Evolutionary conservation across 2,113 vertebrate genomes (phyloP).

Genomic region (Halcyon malimbica): DNA sequence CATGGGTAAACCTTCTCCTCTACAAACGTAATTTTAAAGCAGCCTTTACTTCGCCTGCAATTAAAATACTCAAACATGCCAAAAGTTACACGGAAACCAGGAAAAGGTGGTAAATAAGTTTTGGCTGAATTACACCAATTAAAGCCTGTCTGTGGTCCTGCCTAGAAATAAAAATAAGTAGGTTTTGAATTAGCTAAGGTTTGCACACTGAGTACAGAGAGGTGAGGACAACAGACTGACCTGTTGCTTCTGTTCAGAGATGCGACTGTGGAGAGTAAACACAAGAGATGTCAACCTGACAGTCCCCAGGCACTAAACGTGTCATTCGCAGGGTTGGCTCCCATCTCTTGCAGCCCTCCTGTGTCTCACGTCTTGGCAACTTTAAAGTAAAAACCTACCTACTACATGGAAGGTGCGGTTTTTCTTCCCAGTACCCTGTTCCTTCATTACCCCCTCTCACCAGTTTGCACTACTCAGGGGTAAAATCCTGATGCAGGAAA

Average conservation of each 20-base stretch:
- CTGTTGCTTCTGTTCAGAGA: background rate
- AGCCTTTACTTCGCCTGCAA: background rate
- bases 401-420: rapidly evolving
- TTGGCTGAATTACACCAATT: background rate
- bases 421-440: rapidly evolving
- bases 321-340: background rate
- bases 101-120: constrained; percentile 1
- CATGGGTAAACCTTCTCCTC: background rate
- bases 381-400: background rate
- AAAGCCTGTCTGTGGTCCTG: background rate
- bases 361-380: rapidly evolving
- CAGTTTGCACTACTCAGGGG: rapidly evolving
- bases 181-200: background rate
- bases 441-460: no score
- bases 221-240: background rate
- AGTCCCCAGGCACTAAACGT: background rate
- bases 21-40: background rate
- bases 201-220: rapidly evolving
- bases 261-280: background rate
- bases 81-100: constrained; percentile 16
- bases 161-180: background rate
- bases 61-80: background rate
- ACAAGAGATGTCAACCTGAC: background rate
- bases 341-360: background rate
- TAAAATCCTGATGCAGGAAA: background rate